Evolutionary conservation across 1,140 invertebrate genomes (phyloP).

Genomic region (Microplitis demolitor): DNA sequence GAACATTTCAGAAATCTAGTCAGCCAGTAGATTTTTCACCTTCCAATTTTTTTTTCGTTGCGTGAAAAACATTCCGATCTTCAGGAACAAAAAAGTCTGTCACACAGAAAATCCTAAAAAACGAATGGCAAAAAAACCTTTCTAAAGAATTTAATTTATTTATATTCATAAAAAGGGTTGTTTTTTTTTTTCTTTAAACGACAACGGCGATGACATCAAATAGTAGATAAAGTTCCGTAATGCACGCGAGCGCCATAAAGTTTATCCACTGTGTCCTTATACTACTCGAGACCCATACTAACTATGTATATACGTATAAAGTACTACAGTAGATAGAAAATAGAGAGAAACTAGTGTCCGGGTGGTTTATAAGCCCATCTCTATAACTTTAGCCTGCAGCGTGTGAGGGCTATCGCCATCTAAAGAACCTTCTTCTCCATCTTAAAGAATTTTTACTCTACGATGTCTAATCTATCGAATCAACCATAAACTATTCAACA

Average conservation of each 20-base stretch:
- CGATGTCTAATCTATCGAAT: too few species aligned
- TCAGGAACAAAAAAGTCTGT: too few species aligned
- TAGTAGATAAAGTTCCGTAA: constrained; percentile 29
- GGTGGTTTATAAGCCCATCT: not conserved
- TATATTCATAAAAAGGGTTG: not conserved
- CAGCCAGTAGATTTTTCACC: too few species aligned
- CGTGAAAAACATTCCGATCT: too few species aligned
- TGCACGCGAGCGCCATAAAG: constrained; percentile 31
- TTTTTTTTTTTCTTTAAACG: not conserved
- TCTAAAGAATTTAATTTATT: too few species aligned
- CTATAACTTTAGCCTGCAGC: constrained; percentile 6
- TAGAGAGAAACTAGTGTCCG: constrained; percentile 5
- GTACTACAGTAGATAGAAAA: constrained; percentile 9
- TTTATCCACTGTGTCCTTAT: constrained; percentile 3
- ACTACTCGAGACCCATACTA: not conserved
- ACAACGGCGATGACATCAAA: constrained; percentile 8
- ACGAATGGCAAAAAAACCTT: too few species aligned
- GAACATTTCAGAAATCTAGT: too few species aligned
- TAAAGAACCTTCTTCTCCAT: not conserved
- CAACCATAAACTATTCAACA: not conserved
- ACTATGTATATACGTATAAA: constrained; percentile 9
- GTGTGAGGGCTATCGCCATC: not conserved
- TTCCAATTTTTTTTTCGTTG: too few species aligned
- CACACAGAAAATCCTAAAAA: too few species aligned
- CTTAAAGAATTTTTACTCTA: too few species aligned